Evolutionary conservation across 2,797 vertebrate species (phyloP).

Genomic region (Acanthornis magna): DNA sequence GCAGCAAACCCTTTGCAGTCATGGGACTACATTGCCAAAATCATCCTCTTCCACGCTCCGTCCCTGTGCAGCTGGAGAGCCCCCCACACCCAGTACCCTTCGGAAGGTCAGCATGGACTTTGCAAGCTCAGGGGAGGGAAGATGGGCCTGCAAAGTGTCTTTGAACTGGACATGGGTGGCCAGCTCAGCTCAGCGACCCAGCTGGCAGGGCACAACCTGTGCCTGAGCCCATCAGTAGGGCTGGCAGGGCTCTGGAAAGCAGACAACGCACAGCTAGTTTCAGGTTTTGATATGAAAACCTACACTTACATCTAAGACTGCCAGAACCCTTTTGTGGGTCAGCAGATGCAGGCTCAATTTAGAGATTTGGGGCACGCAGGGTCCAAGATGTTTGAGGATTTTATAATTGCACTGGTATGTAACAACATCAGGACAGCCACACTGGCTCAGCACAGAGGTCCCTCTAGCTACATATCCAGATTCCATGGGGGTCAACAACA

Average conservation of each 20-base stretch:
- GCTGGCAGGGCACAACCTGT: rapidly evolving
- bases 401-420: neutral
- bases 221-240: neutral
- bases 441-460: neutral
- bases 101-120: neutral
- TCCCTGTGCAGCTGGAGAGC: neutral
- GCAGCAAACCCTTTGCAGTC: constrained; percentile 67
- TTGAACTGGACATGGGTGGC: neutral
- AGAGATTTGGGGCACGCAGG: neutral
- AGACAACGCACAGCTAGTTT: neutral
- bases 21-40: constrained; percentile 14
- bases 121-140: neutral
- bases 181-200: neutral
- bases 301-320: neutral
- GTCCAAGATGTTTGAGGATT: neutral
- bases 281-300: neutral
- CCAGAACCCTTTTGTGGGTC: neutral
- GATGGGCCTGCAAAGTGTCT: neutral
- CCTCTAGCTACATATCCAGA: neutral
- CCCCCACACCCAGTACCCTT: neutral
- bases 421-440: neutral
- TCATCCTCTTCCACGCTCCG: neutral
- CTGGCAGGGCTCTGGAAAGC: neutral
- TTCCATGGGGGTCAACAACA: neutral
- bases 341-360: neutral